Evolutionary conservation across 35 echinoderm and acorn worm species (phyloP), one percentile per base, ranked within the genome.

Genomic region (Apostichopus japonicus): DNA sequence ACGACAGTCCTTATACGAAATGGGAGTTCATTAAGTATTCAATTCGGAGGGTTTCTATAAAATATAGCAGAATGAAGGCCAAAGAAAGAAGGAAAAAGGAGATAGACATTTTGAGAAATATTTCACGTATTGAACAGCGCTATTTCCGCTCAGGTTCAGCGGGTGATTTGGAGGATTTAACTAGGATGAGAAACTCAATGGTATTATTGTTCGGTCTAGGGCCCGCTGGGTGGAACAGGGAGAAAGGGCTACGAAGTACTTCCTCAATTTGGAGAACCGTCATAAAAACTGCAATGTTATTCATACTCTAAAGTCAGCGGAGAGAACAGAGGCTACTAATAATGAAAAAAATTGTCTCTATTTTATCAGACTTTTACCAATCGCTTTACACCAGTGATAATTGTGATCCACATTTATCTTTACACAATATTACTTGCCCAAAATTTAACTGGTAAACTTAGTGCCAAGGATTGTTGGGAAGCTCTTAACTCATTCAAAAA

Each of bases 181-280:
- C 1, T 53, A 19, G 55, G 6, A 53, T 53, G 19, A 84, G 80
- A 56, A 84, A 44, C 2, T 84, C 19, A 24, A 84, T 19, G 80
- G 80, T 54, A 84, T 84, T 54, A 84, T 84, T 84, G 51, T 84
- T 14, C n/a, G n/a, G n/a, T n/a, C n/a, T n/a, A n/a, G n/a, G n/a
- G n/a, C n/a, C n/a, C n/a, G n/a, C n/a, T n/a, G n/a, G n/a, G n/a
- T n/a, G n/a, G n/a, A n/a, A n/a, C n/a, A n/a, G n/a, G n/a, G n/a
- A n/a, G n/a, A n/a, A 24, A 53, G 5, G 44, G 1, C 80, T 53
- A 84, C n/a, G n/a, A n/a, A n/a, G n/a, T n/a, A n/a, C n/a, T n/a
- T n/a, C n/a, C n/a, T n/a, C n/a, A n/a, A n/a, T 54, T 54, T 54
- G 54, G 80, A 84, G 14, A 24, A 19, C 55, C 80, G 80, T 1